These are phyloP conservation scores for Pachycephus smyrnensis DNA, from an alignment of 2,888 invertebrate genomes.

Conservation along the genomic window DNA sequence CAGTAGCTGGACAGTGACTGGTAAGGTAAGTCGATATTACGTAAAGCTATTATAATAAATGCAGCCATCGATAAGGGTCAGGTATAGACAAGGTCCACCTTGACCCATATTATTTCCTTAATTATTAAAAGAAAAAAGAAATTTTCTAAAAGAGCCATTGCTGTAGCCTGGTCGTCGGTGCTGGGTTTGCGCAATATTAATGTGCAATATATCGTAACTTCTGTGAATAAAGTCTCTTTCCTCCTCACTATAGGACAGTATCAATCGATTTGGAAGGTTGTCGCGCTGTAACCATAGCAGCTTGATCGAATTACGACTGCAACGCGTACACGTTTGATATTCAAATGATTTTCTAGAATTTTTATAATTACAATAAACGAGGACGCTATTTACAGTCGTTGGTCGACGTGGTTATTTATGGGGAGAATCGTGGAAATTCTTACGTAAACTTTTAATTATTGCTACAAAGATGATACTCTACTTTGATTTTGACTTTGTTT, in stretches of 20 bases:
- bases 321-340: neutral
- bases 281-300: slow-evolving; percentile 56
- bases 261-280: slow-evolving; percentile 52
- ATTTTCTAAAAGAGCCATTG: neutral
- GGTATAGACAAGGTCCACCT: neutral
- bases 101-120: neutral
- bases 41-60: neutral
- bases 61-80: neutral
- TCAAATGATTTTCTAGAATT: neutral
- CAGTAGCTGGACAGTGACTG: neutral
- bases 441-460: neutral
- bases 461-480: neutral
- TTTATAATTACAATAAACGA: neutral
- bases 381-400: neutral
- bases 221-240: neutral
- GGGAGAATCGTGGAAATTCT: neutral
- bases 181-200: neutral
- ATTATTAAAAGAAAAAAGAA: neutral
- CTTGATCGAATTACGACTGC: slow-evolving; percentile 35
- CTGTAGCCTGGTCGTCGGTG: neutral
- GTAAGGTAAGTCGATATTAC: neutral
- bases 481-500: neutral
- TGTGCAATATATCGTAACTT: neutral
- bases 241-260: neutral
- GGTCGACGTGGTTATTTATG: neutral